Evolutionary conservation across 2,797 vertebrate genomes (phyloP), one percentile per base, ranked within the genome.

Genomic region (Megalops cyprinoides): DNA sequence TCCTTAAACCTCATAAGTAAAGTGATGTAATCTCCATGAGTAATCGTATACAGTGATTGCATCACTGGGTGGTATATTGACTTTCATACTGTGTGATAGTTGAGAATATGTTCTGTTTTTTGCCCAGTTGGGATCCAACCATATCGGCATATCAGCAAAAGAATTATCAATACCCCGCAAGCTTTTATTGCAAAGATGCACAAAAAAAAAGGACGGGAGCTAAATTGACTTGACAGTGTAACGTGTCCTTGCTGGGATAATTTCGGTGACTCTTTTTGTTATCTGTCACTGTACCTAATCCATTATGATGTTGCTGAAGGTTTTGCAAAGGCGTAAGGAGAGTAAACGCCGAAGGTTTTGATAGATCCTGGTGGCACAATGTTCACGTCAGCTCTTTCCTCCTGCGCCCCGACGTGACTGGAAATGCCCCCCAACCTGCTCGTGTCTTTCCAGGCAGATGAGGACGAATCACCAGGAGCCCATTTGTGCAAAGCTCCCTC

Each of bases 301-400:
- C 55, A 58, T 58, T 58, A 20, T 58, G 55, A 58, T 58, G 55
- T 58, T 58, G 55, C 55, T 58, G 23, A n/a, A 58, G 55, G 55
- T 58, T 25, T 58, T 9, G 5, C n/a, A n/a, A 58, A n/a, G 55
- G 55, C 23, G 2, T 20, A 25, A n/a, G 55, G 55, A 58, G 23
- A n/a, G 23, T 6, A 58, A 31, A 25, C 58, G n/a, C n/a, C 58
- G 12, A 14, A 60, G 58, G 58, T 28, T 60, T 28, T 31, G 58
- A 60, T 60, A 53, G 51, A 53, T 53, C 58, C 9, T 25, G 14
- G 25, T 10, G 25, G 58, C 6, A 60, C 3, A 14, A 60, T 8
- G 10, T 28, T 60, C 31, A 56, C 31, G 60, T 60, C 53, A 4
- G 23, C 53, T 56, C 1, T 31, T n/a, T 60, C n/a, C 14, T 28